Percentiles rank a stretch among this genome's conserved stretches.
phyloP scores from a whole-genome alignment of 2,797 vertebrate species.

The Gadopsis marmoratus region DNA sequence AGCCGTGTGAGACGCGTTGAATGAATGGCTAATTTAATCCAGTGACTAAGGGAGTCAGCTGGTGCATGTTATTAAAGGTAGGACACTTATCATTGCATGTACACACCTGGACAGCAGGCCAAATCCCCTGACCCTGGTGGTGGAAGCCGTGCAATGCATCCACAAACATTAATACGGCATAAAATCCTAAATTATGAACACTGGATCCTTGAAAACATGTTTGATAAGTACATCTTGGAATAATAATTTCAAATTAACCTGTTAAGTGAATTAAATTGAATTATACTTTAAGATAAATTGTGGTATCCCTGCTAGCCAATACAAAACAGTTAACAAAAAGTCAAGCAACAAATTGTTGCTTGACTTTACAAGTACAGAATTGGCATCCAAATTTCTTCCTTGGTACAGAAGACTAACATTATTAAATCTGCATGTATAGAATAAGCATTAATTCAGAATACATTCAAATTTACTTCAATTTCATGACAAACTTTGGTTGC shows the following conservation, averaged over 20 bases:
- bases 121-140: constrained; percentile 2
- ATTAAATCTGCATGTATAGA: background rate
- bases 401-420: background rate
- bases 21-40: constrained; percentile 59
- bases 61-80: constrained; percentile 41
- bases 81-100: constrained; percentile 33
- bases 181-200: too few relatives aligned
- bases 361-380: background rate
- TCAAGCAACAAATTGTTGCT: background rate
- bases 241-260: too few relatives aligned
- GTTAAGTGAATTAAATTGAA: too few relatives aligned
- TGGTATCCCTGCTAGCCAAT: too few relatives aligned
- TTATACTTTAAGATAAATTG: too few relatives aligned
- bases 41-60: constrained; percentile 36
- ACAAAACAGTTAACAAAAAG: too few relatives aligned
- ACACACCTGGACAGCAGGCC: constrained; percentile 34
- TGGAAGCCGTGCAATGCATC: too few relatives aligned
- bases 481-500: background rate
- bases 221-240: too few relatives aligned
- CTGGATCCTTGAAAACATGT: too few relatives aligned
- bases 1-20: constrained; percentile 38
- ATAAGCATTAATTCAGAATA: background rate
- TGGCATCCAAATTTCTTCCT: background rate
- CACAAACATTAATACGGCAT: too few relatives aligned
- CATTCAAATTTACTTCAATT: background rate